phyloP scores from a whole-genome alignment of 2,113 vertebrate genomes.

The Trichomycterus rosablanca region DNA sequence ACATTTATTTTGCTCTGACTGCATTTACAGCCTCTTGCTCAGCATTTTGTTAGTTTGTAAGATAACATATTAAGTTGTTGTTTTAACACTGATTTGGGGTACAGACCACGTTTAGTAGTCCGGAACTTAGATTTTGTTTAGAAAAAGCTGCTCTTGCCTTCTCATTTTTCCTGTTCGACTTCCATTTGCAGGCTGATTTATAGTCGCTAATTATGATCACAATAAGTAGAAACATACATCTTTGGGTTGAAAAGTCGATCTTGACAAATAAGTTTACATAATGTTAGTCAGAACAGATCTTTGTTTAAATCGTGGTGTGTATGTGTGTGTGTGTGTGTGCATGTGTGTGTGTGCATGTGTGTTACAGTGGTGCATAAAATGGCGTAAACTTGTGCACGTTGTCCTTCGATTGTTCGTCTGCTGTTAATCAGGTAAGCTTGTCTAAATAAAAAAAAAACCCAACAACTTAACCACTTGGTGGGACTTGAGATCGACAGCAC shows the following conservation, averaged over 20 bases:
- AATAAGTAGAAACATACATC: background rate
- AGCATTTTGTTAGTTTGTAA: background rate
- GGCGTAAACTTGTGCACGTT: constrained; percentile 30
- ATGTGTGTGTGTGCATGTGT: constrained; percentile 14
- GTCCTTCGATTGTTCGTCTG: background rate
- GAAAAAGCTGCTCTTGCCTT: background rate
- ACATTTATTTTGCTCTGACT: constrained; percentile 12
- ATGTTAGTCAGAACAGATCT: constrained; percentile 9
- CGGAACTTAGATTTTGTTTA: constrained; percentile 1
- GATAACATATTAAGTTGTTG: too few relatives aligned
- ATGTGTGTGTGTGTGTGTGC: constrained; percentile 16
- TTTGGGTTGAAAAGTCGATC: background rate
- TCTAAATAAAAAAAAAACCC: too few relatives aligned
- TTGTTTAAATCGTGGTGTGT: constrained; percentile 11
- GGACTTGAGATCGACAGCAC: too few relatives aligned
- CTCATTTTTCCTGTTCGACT: background rate
- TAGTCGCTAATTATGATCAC: background rate
- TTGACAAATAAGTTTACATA: background rate
- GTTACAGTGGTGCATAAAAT: constrained; percentile 36
- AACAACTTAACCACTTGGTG: too few relatives aligned
- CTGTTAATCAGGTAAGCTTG: constrained; percentile 35
- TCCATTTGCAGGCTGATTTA: background rate
- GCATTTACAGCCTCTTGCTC: background rate
- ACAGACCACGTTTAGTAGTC: background rate
- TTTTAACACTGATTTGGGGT: too few relatives aligned